These are phyloP conservation scores for Caerostris extrusa DNA, from an alignment of 1,140 invertebrate species.

Conservation along the genomic window DNA sequence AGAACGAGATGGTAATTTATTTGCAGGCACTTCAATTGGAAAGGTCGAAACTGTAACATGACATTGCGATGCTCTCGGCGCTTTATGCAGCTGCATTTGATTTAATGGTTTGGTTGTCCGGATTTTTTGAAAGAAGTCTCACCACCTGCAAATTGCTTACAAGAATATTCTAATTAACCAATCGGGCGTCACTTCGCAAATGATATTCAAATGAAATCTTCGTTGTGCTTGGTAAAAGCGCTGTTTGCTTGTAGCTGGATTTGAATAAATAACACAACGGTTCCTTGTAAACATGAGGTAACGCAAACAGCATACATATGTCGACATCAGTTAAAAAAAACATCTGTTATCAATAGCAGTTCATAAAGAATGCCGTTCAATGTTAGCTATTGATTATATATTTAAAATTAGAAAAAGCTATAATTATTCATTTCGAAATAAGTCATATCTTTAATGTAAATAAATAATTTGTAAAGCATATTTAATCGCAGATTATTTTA, in stretches of 20 bases:
- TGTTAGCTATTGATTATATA: no score
- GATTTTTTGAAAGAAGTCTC: slow-evolving; percentile 3
- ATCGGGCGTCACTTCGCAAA: background rate
- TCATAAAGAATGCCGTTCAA: no score
- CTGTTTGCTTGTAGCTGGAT: background rate
- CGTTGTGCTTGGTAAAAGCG: background rate
- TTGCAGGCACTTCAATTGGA: background rate
- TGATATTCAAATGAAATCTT: background rate
- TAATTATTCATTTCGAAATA: no score
- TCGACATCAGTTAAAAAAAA: background rate
- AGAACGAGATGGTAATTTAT: background rate
- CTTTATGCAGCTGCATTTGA: slow-evolving; percentile 8
- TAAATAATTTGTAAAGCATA: no score
- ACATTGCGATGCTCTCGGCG: slow-evolving; percentile 5
- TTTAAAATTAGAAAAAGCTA: no score
- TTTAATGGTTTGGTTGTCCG: background rate
- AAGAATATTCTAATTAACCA: slow-evolving; percentile 7
- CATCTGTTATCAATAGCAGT: no score
- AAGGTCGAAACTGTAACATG: background rate
- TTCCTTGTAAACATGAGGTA: background rate
- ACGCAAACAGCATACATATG: background rate
- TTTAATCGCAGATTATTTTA: no score
- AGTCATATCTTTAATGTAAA: no score
- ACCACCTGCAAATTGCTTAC: background rate
- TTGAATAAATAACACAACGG: background rate